A percentile compares a stretch with the other conserved stretches of the same genome.
Conservation (phyloP, 2,797 vertebrate species). For the Podargus strigoides region DNA sequence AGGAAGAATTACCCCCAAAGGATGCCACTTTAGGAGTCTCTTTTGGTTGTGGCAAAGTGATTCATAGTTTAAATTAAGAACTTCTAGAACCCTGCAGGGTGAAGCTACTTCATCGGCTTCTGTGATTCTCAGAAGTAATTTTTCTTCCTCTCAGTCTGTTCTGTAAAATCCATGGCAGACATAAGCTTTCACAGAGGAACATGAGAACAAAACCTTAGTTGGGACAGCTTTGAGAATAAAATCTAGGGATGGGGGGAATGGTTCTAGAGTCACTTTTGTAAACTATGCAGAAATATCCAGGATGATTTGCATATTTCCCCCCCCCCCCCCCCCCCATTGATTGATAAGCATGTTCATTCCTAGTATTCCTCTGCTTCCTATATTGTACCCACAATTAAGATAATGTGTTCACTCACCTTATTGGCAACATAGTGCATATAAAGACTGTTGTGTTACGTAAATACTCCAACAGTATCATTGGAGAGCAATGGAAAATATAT, state of each 20-base stretch:
- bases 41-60: constrained; percentile 19
- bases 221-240: neutral
- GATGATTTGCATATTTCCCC: neutral
- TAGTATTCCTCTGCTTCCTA: neutral
- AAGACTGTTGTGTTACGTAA: neutral
- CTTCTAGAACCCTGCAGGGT: constrained; percentile 16
- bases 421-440: neutral
- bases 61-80: constrained; percentile 64
- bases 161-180: neutral
- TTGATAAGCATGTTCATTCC: neutral
- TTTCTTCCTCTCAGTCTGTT: constrained; percentile 31
- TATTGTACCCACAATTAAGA: neutral
- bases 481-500: neutral
- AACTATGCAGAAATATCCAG: neutral
- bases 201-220: neutral
- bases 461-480: neutral
- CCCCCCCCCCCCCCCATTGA: neutral
- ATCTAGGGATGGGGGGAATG: neutral
- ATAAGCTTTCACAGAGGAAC: neutral
- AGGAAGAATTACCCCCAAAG: constrained; percentile 5
- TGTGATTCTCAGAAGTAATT: constrained; percentile 31
- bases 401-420: neutral
- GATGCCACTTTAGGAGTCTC: neutral
- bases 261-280: neutral
- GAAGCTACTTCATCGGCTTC: constrained; percentile 21